A percentile compares a stretch with the other conserved stretches of the same genome.
Conservation (phyloP, 2,797 vertebrate genomes). For the Sebastes variabilis region DNA sequence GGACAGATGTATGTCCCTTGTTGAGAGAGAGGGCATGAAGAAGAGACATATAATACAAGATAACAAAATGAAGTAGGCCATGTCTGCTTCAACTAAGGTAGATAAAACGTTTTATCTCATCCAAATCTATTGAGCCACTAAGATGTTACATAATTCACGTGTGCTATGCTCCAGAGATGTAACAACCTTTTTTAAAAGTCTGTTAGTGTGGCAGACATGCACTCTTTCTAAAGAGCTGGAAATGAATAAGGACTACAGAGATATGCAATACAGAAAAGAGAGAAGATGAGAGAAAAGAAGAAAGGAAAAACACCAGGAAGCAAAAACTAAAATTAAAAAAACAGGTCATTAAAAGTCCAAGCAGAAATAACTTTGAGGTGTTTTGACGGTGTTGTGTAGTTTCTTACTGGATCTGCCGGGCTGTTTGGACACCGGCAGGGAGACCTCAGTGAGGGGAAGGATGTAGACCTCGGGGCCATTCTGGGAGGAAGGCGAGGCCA, state of each 20-base stretch:
- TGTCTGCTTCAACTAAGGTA: background rate
- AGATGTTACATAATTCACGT: background rate
- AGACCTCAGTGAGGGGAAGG: conserved; percentile 95
- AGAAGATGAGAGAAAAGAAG: background rate
- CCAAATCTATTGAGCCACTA: background rate
- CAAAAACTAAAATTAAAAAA: background rate
- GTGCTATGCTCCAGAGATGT: background rate
- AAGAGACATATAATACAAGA: background rate
- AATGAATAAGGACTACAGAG: background rate
- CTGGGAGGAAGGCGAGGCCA: conserved; percentile 89
- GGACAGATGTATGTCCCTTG: conserved; percentile 53
- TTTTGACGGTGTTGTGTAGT: background rate
- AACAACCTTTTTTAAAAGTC: background rate
- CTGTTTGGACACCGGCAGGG: conserved; percentile 94
- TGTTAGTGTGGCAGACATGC: background rate
- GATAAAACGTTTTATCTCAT: background rate
- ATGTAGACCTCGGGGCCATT: conserved; percentile 95
- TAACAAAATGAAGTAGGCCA: background rate
- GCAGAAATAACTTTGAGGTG: background rate
- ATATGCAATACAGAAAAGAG: background rate
- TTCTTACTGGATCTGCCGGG: conserved; percentile 93
- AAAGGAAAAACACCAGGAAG: background rate
- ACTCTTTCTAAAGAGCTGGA: background rate
- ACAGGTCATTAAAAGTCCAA: background rate
- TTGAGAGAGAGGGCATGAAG: conserved; percentile 32